phyloP scores from a whole-genome alignment of 1,140 invertebrate genomes.

The Aphelenchoides besseyi region DNA sequence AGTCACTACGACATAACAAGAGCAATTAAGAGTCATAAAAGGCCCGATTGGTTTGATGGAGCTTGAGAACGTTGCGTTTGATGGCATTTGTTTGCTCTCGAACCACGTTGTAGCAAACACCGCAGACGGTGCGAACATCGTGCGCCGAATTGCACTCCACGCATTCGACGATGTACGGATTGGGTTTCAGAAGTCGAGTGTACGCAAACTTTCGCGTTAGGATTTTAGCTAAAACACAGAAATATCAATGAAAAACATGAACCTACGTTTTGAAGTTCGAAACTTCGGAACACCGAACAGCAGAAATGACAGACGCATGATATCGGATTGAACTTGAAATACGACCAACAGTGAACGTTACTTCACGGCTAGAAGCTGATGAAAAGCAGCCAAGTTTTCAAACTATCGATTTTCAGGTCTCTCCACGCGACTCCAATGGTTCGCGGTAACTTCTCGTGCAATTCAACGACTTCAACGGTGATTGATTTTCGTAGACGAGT shows the following conservation, averaged over 20 bases:
- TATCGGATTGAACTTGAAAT: background rate
- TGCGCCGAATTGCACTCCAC: background rate
- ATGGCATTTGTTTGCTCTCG: background rate
- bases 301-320: background rate
- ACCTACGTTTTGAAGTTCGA: background rate
- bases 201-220: background rate
- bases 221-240: background rate
- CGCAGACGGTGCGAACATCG: background rate
- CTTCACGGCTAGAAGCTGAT: background rate
- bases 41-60: background rate
- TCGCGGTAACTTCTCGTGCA: too few relatives aligned
- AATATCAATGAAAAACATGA: background rate
- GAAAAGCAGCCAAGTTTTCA: too few relatives aligned
- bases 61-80: background rate
- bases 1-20: background rate
- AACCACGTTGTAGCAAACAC: background rate
- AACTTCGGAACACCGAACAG: slow-evolving; percentile 6
- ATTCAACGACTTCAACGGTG: background rate
- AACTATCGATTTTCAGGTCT: too few relatives aligned
- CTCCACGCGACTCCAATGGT: too few relatives aligned
- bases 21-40: background rate
- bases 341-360: background rate
- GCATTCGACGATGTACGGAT: slow-evolving; percentile 8
- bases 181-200: background rate
- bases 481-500: too few relatives aligned